Evolutionary conservation across 1,140 invertebrate genomes (phyloP).

Genomic region (Adoxophyes honmai): DNA sequence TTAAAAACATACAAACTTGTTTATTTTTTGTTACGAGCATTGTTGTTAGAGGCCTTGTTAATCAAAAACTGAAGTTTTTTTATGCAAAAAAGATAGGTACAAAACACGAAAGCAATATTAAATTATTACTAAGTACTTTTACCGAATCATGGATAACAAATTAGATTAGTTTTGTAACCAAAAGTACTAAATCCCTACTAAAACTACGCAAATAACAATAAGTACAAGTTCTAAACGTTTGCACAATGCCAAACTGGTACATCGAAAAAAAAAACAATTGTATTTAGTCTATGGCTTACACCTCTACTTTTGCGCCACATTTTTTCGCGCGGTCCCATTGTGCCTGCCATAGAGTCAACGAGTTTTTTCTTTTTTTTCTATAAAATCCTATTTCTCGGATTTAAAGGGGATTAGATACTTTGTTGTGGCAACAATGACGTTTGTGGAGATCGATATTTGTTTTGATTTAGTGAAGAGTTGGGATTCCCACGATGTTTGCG

Average conservation of each 20-base stretch:
- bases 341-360: constrained; percentile 65
- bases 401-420: constrained; percentile 73
- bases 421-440: constrained; percentile 74
- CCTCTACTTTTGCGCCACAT: constrained; percentile 40
- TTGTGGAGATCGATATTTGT: constrained; percentile 63
- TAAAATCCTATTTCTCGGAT: constrained; percentile 74
- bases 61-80: too few species aligned
- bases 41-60: too few species aligned
- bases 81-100: too few species aligned
- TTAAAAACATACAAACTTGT: too few species aligned
- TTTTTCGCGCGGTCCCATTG: constrained; percentile 48
- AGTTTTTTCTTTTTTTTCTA: constrained; percentile 60
- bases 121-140: too few species aligned
- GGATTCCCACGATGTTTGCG: constrained; percentile 47
- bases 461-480: constrained; percentile 54
- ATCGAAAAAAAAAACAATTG: constrained; percentile 46
- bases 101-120: too few species aligned
- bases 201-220: constrained; percentile 5
- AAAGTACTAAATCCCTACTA: too few species aligned
- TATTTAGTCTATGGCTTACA: constrained; percentile 67
- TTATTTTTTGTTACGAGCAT: too few species aligned
- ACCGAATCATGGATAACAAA: too few species aligned
- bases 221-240: constrained; percentile 38
- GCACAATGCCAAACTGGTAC: constrained; percentile 17
- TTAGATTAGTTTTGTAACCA: too few species aligned